Evolutionary conservation across 2,113 vertebrate species (phyloP).

Genomic region (Anarrhichthys ocellatus): DNA sequence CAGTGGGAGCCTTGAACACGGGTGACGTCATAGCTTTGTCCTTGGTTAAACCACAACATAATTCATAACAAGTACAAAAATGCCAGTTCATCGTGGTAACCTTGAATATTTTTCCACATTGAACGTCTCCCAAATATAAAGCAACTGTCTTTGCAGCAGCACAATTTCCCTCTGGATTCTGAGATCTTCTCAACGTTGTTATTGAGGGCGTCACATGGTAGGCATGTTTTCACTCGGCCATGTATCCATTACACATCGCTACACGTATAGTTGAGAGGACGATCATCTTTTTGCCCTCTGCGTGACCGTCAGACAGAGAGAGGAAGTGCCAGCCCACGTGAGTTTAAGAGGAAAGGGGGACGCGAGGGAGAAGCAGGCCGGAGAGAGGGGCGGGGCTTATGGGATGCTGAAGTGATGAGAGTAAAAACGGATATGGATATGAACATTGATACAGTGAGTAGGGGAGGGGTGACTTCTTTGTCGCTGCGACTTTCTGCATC

Average conservation of each 20-base stretch:
- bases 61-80: background rate
- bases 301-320: slow-evolving; percentile 28
- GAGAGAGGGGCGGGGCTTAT: background rate
- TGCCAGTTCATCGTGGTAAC: slow-evolving; percentile 7
- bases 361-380: slow-evolving; percentile 23
- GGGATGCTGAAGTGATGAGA: slow-evolving; percentile 31
- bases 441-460: slow-evolving; percentile 27
- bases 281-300: slow-evolving; percentile 20
- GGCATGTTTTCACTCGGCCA: slow-evolving; percentile 16
- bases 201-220: background rate
- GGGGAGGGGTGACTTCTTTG: slow-evolving; percentile 54
- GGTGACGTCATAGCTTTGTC: slow-evolving; percentile 8
- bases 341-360: slow-evolving; percentile 36
- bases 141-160: background rate
- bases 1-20: background rate
- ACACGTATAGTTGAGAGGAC: slow-evolving; percentile 17
- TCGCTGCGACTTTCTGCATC: slow-evolving; percentile 51
- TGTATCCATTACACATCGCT: slow-evolving; percentile 33
- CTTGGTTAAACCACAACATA: background rate
- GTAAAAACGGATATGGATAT: slow-evolving; percentile 34
- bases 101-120: background rate
- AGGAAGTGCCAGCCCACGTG: slow-evolving; percentile 28
- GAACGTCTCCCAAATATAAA: background rate
- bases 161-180: background rate
- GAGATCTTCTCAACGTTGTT: background rate